phyloP scores from a whole-genome alignment of 2,113 vertebrate genomes.

The Verasper variegatus region DNA sequence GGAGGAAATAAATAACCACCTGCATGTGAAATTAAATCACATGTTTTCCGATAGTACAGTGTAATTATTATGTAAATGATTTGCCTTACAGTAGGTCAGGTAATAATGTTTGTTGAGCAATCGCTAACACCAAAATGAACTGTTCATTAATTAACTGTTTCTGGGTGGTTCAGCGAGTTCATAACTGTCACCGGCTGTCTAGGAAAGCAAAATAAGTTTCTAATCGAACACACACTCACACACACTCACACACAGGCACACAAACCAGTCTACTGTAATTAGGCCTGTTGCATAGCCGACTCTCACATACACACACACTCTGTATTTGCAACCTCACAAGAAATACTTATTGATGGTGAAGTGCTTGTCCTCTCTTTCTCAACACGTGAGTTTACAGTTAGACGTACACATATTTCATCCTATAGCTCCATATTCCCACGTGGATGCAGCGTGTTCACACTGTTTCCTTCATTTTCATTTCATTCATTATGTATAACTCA shows the following conservation, averaged over 20 bases:
- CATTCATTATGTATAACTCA: constrained; percentile 70
- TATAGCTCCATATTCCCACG: constrained; percentile 4
- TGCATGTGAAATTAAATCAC: constrained; percentile 35
- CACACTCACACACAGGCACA: constrained; percentile 5
- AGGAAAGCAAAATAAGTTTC: constrained; percentile 27
- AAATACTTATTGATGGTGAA: not conserved
- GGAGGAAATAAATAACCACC: not conserved
- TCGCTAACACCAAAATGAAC: constrained; percentile 13
- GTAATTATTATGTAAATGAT: constrained; percentile 34
- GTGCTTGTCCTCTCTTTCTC: not conserved
- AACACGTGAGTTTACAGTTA: not conserved
- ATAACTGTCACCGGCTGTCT: constrained; percentile 1
- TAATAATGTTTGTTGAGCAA: constrained; percentile 31
- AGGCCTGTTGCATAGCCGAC: not conserved
- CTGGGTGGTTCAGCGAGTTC: constrained; percentile 62
- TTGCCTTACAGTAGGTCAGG: constrained; percentile 20
- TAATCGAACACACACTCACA: constrained; percentile 15
- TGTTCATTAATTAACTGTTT: constrained; percentile 58
- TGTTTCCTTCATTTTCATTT: constrained; percentile 33
- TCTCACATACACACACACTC: not conserved
- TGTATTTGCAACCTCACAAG: too few relatives aligned
- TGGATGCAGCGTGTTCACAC: not conserved
- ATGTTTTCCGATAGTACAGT: not conserved
- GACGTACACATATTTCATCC: constrained; percentile 7
- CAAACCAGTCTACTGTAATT: not conserved